A percentile compares a stretch with the other conserved stretches of the same genome.
Evolutionary conservation across 2,888 invertebrate species (phyloP).

Genomic region (Lacanobia wlatinum): DNA sequence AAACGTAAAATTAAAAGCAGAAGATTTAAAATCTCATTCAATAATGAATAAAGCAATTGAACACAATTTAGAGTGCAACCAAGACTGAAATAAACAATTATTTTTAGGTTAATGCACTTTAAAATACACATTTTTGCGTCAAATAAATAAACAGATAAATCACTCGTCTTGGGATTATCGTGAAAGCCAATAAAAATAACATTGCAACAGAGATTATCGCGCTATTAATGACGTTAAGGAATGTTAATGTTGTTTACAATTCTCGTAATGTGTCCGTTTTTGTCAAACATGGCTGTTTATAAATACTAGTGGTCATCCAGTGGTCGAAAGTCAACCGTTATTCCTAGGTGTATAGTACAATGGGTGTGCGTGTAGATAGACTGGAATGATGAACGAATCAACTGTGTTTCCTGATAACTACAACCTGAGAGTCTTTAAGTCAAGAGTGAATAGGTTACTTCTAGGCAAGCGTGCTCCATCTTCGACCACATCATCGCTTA

Average conservation of each 20-base stretch:
- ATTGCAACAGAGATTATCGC: conserved; percentile 17
- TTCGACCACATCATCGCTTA: too few species aligned
- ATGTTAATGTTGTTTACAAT: conserved; percentile 46
- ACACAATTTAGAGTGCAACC: conserved; percentile 5
- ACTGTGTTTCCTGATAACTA: too few species aligned
- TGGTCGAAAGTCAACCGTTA: background rate
- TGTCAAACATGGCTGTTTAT: background rate
- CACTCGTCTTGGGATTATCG: conserved; percentile 18
- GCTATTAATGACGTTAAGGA: conserved; percentile 30
- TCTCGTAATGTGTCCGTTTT: background rate
- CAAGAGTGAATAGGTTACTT: too few species aligned
- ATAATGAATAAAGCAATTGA: background rate
- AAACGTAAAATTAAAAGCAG: background rate
- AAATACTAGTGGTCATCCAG: background rate
- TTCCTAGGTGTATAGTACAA: too few species aligned
- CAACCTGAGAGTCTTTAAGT: too few species aligned
- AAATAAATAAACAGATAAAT: conserved; percentile 46
- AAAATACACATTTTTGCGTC: conserved; percentile 5
- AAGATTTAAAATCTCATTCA: background rate
- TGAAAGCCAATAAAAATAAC: conserved; percentile 27
- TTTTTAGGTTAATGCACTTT: conserved; percentile 7
- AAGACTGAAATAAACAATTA: conserved; percentile 23
- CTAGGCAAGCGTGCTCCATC: too few species aligned
- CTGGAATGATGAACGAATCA: too few species aligned
- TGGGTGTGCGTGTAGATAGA: too few species aligned